phyloP scores from a whole-genome alignment of 2,797 vertebrate genomes.

The Carduelis carduelis region DNA sequence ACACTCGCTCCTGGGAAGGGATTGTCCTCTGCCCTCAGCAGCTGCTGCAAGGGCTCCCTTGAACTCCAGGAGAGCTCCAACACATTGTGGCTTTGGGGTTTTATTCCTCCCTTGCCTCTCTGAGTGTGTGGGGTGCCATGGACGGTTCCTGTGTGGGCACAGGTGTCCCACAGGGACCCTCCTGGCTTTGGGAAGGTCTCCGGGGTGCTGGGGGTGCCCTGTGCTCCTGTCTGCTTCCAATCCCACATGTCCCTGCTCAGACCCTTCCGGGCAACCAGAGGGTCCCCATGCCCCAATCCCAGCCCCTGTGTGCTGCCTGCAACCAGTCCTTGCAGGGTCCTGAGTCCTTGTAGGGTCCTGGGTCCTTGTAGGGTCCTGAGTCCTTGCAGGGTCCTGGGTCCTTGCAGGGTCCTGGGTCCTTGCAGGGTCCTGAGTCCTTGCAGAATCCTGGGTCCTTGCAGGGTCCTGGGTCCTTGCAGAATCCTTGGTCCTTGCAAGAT shows the following conservation, averaged over 20 bases:
- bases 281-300: not conserved
- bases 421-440: too few species aligned
- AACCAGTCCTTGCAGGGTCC: too few species aligned
- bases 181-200: not conserved
- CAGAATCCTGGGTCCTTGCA: too few species aligned
- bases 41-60: not conserved
- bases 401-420: too few species aligned
- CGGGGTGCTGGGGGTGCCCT: not conserved
- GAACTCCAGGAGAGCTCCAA: not conserved
- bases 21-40: not conserved
- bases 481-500: not conserved
- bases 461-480: too few species aligned
- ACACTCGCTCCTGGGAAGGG: not conserved
- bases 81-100: accelerated
- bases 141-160: accelerated
- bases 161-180: not conserved
- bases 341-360: too few species aligned
- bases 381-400: too few species aligned
- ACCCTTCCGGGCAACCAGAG: not conserved
- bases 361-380: too few species aligned
- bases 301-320: not conserved
- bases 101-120: not conserved
- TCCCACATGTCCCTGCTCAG: not conserved
- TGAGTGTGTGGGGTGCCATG: accelerated
- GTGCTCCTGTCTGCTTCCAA: not conserved